phyloP scores from a whole-genome alignment of 2,797 vertebrate species.

The Acanthopagrus latus region DNA sequence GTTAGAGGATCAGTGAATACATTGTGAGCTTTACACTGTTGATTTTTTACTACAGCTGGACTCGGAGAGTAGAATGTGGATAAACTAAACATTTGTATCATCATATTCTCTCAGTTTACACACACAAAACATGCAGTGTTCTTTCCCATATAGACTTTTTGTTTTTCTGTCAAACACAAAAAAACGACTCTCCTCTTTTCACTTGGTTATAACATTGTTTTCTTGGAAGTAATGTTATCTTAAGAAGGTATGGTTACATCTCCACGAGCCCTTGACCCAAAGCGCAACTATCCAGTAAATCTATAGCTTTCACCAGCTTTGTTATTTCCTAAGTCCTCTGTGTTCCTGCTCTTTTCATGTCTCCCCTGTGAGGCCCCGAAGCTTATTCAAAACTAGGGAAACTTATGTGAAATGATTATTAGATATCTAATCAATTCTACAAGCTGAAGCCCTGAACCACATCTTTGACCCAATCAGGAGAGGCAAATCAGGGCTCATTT shows the following conservation, averaged over 20 bases:
- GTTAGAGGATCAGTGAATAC: conserved; percentile 9
- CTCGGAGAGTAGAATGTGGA: too few species aligned
- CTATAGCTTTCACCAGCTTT: too few species aligned
- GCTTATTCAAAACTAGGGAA: not conserved
- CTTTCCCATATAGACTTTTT: not conserved
- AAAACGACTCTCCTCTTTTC: not conserved
- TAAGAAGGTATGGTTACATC: not conserved
- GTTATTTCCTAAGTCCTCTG: not conserved
- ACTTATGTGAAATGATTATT: not conserved
- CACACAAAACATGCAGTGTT: not conserved
- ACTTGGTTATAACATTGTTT: not conserved
- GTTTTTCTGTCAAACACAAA: not conserved
- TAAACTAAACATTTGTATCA: not conserved
- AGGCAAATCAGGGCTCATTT: not conserved
- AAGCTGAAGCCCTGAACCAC: not conserved
- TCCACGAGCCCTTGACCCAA: too few species aligned
- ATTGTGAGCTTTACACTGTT: not conserved
- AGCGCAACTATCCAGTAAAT: too few species aligned
- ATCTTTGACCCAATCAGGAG: not conserved
- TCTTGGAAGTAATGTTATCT: not conserved
- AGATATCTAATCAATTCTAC: not conserved
- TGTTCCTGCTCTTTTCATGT: not conserved
- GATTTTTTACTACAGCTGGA: not conserved
- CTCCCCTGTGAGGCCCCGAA: not conserved
- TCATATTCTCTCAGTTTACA: not conserved